Evolutionary conservation across 2,888 invertebrate species (phyloP), one percentile per base, ranked within the genome.

Genomic region (Homarus gammarus): DNA sequence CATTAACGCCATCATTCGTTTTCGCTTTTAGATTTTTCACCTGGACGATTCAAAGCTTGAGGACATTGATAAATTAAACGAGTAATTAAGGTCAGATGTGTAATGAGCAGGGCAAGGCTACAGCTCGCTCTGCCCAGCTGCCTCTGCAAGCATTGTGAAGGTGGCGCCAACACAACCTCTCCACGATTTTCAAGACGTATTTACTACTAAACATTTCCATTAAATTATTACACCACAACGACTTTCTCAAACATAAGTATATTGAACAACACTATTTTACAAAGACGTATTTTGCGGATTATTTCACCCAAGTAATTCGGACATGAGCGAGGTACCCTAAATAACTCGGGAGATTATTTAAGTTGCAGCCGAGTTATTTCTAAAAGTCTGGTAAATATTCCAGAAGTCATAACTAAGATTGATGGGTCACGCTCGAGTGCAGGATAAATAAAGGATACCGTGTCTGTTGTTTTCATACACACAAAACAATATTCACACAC

Each of bases 191-290:
- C 44, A 81, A 40, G 38, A 36, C 22, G 38, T 64, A 64, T 81
- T 81, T 72, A 27, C n/a, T 68, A 2, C 82, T 33, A 40, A 83
- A 83, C 72, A 83, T 72, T 83, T 83, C 49, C 72, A 83, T 83
- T 83, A 83, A 83, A 83, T 83, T 83, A 83, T 83, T 68, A 83
- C 72, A 72, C 83, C 33, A 72, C 33, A 70, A 44, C 22, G 36
- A 51, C 49, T 83, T 83, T 44, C 44, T 78, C 44, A 40, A 40
- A 44, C 22, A n/a, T 22, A 15, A 49, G 33, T 68, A 44, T 83
- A 12, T n/a, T 27, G 33, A 70, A 15, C 27, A 31, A 27, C 40
- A 77, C 44, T 44, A 44, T 77, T 77, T 77, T 49, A 77, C 12
- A n/a, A 12, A 40, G 40, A 10, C 12, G 18, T 75, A 49, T 49